Base-by-base conservation (phyloP, 2,797 vertebrate species). In the Taenioides sp. region DNA sequence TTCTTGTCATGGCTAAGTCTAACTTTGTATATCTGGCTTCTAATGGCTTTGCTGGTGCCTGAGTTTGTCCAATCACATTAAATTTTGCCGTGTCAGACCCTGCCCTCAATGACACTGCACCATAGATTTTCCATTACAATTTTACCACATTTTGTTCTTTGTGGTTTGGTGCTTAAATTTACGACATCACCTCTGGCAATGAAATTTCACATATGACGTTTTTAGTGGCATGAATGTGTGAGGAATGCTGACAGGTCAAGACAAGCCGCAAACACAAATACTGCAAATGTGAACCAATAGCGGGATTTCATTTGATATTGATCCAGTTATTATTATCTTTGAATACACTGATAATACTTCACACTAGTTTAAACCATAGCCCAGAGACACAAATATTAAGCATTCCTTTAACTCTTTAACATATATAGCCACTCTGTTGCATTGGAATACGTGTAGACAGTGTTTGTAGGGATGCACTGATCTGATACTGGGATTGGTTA, bases 231-330 rank as follows among this genome's bases (percentile, higher is more conserved):
- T 52, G 57, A 50, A 23, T 57, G 43, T 76, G 64, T 60, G 47
- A 80, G 86, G 87, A 89, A 91, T 89, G 87, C 75, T 49, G 78
- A 89, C 87, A 86, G 86, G 90, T 81, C 77, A 80, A 73, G 84
- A 77, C 90, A 90, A 69, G 88, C 82, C 59, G 61, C 58, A 71
- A 68, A 74, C 57, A 52, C 66, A 65, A 79, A 31, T 65, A 34
- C 37, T 49, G 2, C 16, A 7, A 55, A 43, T 70, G 62, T 31
- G 80, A 65, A 65, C 50, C 40, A 18, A 59, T 75, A 34, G 47
- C 6, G 18, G 54, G 31, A 14, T 49, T 5, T 16, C 25, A n/a
- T 40, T 25, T 31, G 27, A 12, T 65, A 77, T 67, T 25, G 54
- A 28, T 76, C 22, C 27, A 55, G n/a, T n/a, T n/a, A 55, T 0